Percentiles rank a stretch among this genome's conserved stretches.
Conservation (phyloP, 2,797 vertebrate species). For the Buphagus erythrorhynchus region DNA sequence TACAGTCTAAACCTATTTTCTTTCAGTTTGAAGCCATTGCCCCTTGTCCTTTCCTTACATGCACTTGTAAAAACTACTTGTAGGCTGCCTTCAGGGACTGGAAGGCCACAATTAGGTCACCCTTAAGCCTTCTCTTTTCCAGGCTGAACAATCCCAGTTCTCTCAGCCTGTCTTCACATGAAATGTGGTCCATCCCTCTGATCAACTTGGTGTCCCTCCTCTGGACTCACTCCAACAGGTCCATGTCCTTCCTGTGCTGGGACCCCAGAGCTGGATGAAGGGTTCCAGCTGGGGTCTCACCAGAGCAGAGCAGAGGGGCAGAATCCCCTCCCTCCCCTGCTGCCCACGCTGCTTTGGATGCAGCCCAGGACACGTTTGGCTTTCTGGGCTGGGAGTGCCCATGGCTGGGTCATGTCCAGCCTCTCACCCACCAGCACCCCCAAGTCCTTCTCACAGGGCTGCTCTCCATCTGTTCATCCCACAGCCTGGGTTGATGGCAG, state of each 20-base stretch:
- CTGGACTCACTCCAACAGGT: accelerated
- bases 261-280: background rate
- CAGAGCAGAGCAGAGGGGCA: background rate
- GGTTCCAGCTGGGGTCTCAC: background rate
- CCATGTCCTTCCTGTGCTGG: background rate
- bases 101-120: background rate
- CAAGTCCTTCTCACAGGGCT: accelerated
- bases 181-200: background rate
- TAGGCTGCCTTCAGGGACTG: background rate
- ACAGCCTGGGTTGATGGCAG: accelerated
- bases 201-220: background rate
- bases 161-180: background rate
- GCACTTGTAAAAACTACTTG: background rate
- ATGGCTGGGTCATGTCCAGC: background rate
- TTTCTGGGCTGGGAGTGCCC: background rate
- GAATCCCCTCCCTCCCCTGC: background rate
- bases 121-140: background rate
- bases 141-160: background rate
- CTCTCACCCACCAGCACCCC: accelerated
- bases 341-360: background rate
- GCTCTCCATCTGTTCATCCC: background rate
- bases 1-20: background rate
- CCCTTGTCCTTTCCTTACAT: background rate
- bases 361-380: background rate
- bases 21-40: background rate